Base-by-base conservation (phyloP, 2,797 vertebrate genomes). In the Lepilemur septentrionalis region DNA sequence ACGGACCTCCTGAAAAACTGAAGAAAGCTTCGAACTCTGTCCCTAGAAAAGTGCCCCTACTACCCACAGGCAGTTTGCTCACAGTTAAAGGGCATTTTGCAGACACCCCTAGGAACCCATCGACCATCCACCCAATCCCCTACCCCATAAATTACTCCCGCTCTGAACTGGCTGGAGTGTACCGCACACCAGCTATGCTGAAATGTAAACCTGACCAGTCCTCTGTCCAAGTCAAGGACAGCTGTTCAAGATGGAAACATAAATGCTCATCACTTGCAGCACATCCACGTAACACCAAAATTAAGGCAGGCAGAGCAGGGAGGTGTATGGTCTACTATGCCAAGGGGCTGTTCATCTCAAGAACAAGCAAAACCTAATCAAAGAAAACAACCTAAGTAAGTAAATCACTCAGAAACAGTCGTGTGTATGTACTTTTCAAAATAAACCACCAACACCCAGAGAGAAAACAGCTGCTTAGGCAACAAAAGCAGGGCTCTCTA, bases 211-310 rank as follows among this genome's bases (percentile, higher is more conserved):
- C 22, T 12, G 35, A n/a, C 41, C 76, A 79, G 69, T 23, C 72
- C 25, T 48, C 57, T 11, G 23, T 55, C 73, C 28, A n/a, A 72
- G 35, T 32, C 82, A 84, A 85, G 46, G 22, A 78, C 59, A 80
- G 48, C 72, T 73, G 43, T 61, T 48, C 57, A 61, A 73, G 35
- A 81, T 0, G 28, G 46, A 59, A 85, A 88, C 72, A 22, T 5
- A 65, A 41, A 61, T 2, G 4, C 35, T n/a, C 46, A 7, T 13
- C 38, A 28, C 65, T 59, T 48, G 11, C 2, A 48, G 61, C 15
- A 48, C 69, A 18, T 0, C 63, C 43, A 25, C 1, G 0, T 4
- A 55, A 32, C 50, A 30, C 0, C 61, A 32, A 5, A 78, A 17
- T 7, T 7, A 28, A 38, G 18, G 25, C 32, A 59, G 22, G 41